Evolutionary conservation across 2,797 vertebrate species (phyloP).

Genomic region (Acanthis flammea): DNA sequence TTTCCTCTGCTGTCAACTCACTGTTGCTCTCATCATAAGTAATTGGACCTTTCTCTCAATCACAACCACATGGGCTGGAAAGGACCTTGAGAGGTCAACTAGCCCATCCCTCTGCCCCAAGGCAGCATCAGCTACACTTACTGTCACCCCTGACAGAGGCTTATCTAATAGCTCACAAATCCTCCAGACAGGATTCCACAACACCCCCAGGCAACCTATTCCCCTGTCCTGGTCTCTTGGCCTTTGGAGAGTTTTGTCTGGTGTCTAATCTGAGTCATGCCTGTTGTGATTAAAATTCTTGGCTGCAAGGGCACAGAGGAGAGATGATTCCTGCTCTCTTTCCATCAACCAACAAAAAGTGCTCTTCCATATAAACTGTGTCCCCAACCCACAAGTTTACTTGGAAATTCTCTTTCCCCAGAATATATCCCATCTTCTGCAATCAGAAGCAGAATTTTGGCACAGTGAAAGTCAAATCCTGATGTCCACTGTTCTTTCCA

Average conservation of each 20-base stretch:
- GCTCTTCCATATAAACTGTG: not conserved
- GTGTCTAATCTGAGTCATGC: conserved; percentile 29
- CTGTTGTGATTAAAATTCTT: not conserved
- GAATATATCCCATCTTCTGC: not conserved
- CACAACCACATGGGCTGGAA: conserved; percentile 5
- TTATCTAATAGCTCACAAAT: conserved; percentile 26
- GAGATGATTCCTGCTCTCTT: not conserved
- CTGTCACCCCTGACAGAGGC: not conserved
- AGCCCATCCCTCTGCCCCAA: not conserved
- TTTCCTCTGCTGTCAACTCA: conserved; percentile 48
- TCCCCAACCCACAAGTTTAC: not conserved
- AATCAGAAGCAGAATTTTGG: not conserved
- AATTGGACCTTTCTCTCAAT: conserved; percentile 33
- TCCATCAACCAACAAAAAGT: fast-evolving
- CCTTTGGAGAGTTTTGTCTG: conserved; percentile 16
- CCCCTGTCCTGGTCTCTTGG: not conserved
- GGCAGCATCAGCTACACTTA: not conserved
- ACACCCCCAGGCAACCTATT: not conserved
- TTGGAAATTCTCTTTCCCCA: not conserved
- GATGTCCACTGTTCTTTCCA: not conserved
- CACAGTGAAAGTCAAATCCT: not conserved
- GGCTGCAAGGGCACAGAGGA: not conserved
- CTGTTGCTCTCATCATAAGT: not conserved
- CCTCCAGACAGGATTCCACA: conserved; percentile 22
- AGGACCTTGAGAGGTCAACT: conserved; percentile 31